These are phyloP conservation scores for Cranoglanis bouderius DNA, from an alignment of 2,113 vertebrate species.

Conservation along the genomic window DNA sequence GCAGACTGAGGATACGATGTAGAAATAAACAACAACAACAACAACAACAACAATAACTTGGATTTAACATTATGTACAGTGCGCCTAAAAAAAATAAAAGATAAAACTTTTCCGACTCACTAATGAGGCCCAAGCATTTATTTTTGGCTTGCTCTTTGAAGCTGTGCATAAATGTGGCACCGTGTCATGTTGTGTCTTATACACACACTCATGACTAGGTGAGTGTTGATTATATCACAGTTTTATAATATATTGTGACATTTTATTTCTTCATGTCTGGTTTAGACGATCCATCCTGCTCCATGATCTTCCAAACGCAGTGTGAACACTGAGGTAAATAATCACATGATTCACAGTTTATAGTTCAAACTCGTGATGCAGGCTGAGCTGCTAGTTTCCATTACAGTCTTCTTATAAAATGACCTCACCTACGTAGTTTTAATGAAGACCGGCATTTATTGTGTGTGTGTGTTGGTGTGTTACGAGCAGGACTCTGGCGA, in stretches of 20 bases:
- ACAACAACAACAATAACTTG: conserved; percentile 46
- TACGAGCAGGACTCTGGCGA: conserved; percentile 49
- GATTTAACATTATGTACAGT: conserved; percentile 60
- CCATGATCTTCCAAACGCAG: background rate
- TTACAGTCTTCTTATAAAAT: background rate
- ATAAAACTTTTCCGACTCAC: background rate
- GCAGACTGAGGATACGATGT: conserved; percentile 24
- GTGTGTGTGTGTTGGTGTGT: background rate
- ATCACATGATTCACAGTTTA: background rate
- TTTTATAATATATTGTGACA: background rate
- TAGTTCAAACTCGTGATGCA: background rate
- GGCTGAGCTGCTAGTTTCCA: background rate
- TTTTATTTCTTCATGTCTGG: background rate
- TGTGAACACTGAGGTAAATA: background rate
- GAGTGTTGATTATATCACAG: background rate
- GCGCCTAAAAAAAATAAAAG: conserved; percentile 20
- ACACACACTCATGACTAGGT: background rate
- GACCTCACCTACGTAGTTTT: background rate
- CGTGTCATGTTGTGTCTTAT: background rate
- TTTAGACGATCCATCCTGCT: background rate
- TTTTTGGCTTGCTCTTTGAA: background rate
- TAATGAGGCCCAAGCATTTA: background rate
- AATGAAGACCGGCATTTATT: background rate
- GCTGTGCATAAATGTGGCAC: background rate
- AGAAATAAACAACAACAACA: conserved; percentile 52